phyloP scores from a whole-genome alignment of 2,113 vertebrate species.

The Lophius piscatorius region DNA sequence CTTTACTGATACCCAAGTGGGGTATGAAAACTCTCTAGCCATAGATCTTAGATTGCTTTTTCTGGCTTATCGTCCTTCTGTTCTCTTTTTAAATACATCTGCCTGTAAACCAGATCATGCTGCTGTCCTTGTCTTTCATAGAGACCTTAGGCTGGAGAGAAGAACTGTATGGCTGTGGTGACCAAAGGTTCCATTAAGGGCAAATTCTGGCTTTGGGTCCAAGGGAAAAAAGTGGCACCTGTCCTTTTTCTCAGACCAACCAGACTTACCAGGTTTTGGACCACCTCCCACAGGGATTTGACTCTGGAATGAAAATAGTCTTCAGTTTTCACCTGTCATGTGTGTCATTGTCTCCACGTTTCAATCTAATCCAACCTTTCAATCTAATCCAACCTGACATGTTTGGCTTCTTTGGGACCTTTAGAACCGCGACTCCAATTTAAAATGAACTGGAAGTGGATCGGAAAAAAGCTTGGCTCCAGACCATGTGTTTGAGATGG shows the following conservation, averaged over 20 bases:
- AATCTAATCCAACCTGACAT: slow-evolving; percentile 38
- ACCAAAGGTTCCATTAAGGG: slow-evolving; percentile 4
- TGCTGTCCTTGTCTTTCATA: too few species aligned
- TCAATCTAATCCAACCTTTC: too few species aligned
- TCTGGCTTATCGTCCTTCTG: too few species aligned
- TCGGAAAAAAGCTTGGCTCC: slow-evolving; percentile 38
- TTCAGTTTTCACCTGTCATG: slow-evolving; percentile 16
- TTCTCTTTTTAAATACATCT: too few species aligned
- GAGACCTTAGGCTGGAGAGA: too few species aligned
- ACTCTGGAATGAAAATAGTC: slow-evolving; percentile 24
- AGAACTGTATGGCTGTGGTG: too few species aligned
- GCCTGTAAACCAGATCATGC: too few species aligned
- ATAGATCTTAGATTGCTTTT: too few species aligned
- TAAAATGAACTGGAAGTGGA: slow-evolving; percentile 32
- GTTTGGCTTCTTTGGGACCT: slow-evolving; percentile 52
- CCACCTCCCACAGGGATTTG: slow-evolving; percentile 16
- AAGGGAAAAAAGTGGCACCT: background rate
- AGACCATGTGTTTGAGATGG: background rate
- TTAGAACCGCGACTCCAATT: slow-evolving; percentile 38
- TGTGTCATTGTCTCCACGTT: background rate
- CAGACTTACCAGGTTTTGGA: slow-evolving; percentile 7
- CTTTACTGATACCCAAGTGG: too few species aligned
- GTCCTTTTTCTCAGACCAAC: background rate
- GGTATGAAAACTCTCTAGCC: too few species aligned
- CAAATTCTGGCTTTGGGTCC: slow-evolving; percentile 14